Evolutionary conservation across 2,113 vertebrate species (phyloP).

Genomic region (Scomber colias): DNA sequence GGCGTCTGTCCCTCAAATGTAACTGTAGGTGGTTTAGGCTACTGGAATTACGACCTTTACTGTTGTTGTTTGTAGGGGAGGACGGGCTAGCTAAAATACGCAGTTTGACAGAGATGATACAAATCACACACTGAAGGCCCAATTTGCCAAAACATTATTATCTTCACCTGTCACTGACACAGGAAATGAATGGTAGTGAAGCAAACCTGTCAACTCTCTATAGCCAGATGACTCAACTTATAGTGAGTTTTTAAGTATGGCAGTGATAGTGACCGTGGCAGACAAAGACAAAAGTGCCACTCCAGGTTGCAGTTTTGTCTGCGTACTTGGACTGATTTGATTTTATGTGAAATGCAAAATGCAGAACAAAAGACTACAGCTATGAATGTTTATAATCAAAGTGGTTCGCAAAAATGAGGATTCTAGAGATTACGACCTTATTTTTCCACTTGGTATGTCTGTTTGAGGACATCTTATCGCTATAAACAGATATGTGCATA

Average conservation of each 20-base stretch:
- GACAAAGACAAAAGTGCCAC: background rate
- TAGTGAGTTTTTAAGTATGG: background rate
- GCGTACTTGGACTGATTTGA: background rate
- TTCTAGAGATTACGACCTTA: background rate
- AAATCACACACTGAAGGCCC: conserved; percentile 23
- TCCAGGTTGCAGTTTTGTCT: background rate
- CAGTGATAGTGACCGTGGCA: background rate
- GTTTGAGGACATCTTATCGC: too few relatives aligned
- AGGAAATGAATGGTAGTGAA: conserved; percentile 14
- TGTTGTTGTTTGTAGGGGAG: too few relatives aligned
- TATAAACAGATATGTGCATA: too few relatives aligned
- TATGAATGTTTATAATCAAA: background rate
- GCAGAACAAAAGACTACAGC: background rate
- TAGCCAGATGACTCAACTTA: background rate
- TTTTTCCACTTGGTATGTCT: too few relatives aligned
- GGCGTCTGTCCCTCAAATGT: too few relatives aligned
- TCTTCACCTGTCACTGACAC: conserved; percentile 13
- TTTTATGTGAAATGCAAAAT: background rate
- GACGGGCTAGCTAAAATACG: background rate
- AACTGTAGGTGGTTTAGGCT: too few relatives aligned
- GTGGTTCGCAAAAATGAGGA: background rate
- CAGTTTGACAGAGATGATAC: conserved; percentile 25
- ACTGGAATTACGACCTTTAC: too few relatives aligned
- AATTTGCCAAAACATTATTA: conserved; percentile 55
- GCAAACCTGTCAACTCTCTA: background rate